These are phyloP conservation scores for Odontothrips loti DNA, from an alignment of 2,888 invertebrate species.

Conservation along the genomic window DNA sequence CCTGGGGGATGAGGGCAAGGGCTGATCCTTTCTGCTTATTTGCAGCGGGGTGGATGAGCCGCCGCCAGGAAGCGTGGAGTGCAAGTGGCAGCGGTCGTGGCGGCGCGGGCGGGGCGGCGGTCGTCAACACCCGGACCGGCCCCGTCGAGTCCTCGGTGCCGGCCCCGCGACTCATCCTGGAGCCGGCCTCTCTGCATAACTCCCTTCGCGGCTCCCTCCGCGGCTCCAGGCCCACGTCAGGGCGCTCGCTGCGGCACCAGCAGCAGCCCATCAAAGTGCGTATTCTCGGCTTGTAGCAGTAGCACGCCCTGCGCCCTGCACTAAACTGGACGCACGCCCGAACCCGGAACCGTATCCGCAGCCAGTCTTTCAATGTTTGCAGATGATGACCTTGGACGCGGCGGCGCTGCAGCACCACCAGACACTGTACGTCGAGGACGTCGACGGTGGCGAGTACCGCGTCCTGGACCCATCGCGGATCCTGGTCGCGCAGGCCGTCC, in stretches of 20 bases:
- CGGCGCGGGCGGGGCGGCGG: slow-evolving; percentile 68
- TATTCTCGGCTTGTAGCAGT: slow-evolving; percentile 44
- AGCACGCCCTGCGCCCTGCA: too few relatives aligned
- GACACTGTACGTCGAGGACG: slow-evolving; percentile 56
- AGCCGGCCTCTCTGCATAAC: slow-evolving; percentile 29
- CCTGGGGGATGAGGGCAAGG: too few relatives aligned
- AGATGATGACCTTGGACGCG: slow-evolving; percentile 36
- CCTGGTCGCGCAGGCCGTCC: neutral
- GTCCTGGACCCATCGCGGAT: slow-evolving; percentile 39
- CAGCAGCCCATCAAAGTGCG: slow-evolving; percentile 46
- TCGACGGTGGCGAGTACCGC: slow-evolving; percentile 49
- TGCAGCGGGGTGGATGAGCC: slow-evolving; percentile 64
- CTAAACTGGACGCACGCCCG: too few relatives aligned
- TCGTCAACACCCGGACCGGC: slow-evolving; percentile 44
- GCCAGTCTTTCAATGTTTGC: too few relatives aligned
- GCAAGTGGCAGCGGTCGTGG: slow-evolving; percentile 62
- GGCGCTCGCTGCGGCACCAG: slow-evolving; percentile 46
- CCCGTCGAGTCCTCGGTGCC: slow-evolving; percentile 38
- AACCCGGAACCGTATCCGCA: too few relatives aligned
- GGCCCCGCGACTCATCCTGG: slow-evolving; percentile 35
- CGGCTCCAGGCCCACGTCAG: neutral
- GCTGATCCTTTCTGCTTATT: too few relatives aligned
- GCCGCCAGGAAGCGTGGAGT: slow-evolving; percentile 78
- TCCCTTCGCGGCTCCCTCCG: slow-evolving; percentile 14
- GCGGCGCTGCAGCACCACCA: slow-evolving; percentile 47